Evolutionary conservation across 1,140 invertebrate species (phyloP).

Genomic region (Nixonia krombeini): DNA sequence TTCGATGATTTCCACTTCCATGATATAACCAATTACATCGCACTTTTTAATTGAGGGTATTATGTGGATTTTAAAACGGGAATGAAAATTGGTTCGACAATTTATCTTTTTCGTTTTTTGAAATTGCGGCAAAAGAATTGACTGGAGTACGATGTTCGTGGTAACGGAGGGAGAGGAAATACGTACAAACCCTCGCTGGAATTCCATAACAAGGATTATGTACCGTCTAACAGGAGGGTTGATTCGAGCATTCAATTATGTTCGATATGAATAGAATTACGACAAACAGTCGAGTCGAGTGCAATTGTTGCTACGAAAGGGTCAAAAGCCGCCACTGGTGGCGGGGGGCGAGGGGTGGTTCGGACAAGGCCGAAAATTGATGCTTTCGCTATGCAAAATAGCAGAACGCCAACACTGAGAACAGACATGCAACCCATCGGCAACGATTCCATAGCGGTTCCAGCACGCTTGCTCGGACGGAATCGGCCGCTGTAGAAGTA

Average conservation of each 20-base stretch:
- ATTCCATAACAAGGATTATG: constrained; percentile 43
- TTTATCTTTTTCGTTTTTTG: too few relatives aligned
- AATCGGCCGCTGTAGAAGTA: constrained; percentile 66
- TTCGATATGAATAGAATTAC: constrained; percentile 53
- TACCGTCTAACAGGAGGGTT: constrained; percentile 33
- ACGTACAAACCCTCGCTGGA: constrained; percentile 24
- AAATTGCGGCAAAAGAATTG: too few relatives aligned
- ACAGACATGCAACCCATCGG: constrained; percentile 47
- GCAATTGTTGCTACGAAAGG: constrained; percentile 41
- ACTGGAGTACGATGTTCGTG: too few relatives aligned
- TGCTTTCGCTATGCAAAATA: constrained; percentile 48
- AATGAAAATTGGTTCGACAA: too few relatives aligned
- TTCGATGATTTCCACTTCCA: too few relatives aligned
- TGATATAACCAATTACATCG: too few relatives aligned
- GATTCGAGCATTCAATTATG: constrained; percentile 50
- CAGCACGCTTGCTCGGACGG: constrained; percentile 51
- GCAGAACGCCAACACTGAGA: constrained; percentile 42
- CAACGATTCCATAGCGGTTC: constrained; percentile 41
- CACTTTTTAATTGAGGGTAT: too few relatives aligned
- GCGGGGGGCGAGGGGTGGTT: constrained; percentile 24
- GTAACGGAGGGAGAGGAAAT: too few relatives aligned
- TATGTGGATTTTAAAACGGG: too few relatives aligned
- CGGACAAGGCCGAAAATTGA: constrained; percentile 47
- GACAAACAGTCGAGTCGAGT: constrained; percentile 47
- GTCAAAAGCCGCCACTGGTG: constrained; percentile 31